Conservation (phyloP, 2,797 vertebrate genomes). For the Brachymystax lenok region DNA sequence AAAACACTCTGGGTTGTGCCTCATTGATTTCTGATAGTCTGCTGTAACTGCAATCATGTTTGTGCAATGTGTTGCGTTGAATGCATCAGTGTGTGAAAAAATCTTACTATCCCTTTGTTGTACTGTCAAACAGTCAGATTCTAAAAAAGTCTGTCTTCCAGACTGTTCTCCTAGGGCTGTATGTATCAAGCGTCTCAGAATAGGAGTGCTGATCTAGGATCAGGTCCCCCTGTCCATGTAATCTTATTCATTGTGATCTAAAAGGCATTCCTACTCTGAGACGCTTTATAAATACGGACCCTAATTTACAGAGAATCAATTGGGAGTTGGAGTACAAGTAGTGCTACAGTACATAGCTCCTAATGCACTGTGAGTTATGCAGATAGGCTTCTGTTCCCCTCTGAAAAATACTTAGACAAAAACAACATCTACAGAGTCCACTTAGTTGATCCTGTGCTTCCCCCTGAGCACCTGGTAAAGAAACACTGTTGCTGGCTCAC, state of each 20-base stretch:
- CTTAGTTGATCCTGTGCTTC: conserved; percentile 34
- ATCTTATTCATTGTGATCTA: neutral
- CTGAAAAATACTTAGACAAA: too few relatives aligned
- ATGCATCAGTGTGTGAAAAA: conserved; percentile 48
- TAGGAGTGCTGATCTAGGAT: neutral
- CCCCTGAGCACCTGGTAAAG: too few relatives aligned
- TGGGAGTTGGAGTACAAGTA: too few relatives aligned
- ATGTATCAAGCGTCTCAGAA: too few relatives aligned
- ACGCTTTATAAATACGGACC: neutral
- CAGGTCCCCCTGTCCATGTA: too few relatives aligned
- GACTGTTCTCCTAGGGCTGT: neutral
- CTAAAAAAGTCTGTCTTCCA: neutral
- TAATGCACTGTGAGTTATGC: too few relatives aligned
- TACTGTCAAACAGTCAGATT: neutral
- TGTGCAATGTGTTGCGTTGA: conserved; percentile 23
- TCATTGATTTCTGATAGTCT: conserved; percentile 44
- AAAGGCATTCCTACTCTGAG: neutral
- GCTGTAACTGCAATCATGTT: conserved; percentile 37
- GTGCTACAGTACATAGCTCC: too few relatives aligned
- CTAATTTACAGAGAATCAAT: neutral
- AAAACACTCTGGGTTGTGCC: too few relatives aligned
- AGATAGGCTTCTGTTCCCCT: too few relatives aligned
- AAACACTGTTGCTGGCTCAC: too few relatives aligned
- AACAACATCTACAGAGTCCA: too few relatives aligned
- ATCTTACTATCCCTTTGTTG: neutral